Evolutionary conservation across 1,140 invertebrate genomes (phyloP).

Genomic region (Oreohelix idahoensis): DNA sequence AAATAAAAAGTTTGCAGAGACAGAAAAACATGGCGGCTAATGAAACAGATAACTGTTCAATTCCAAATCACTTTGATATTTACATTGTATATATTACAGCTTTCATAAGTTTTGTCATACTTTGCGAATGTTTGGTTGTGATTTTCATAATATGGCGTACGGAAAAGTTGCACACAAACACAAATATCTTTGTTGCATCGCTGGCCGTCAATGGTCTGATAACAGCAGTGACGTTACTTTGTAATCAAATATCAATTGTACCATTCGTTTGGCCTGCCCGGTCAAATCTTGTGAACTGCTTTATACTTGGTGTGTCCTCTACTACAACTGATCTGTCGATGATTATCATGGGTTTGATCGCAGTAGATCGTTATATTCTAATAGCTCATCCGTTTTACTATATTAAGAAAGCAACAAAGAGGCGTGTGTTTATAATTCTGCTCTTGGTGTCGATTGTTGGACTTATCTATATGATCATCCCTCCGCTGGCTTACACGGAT

Average conservation of each 20-base stretch:
- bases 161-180: not conserved
- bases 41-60: too few relatives aligned
- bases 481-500: not conserved
- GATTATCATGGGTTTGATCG: not conserved
- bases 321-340: not conserved
- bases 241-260: not conserved
- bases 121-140: too few relatives aligned
- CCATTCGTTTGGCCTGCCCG: not conserved
- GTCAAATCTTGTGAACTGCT: not conserved
- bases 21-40: too few relatives aligned
- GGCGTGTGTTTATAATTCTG: not conserved
- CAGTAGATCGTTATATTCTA: not conserved
- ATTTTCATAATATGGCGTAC: too few relatives aligned
- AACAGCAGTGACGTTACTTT: not conserved
- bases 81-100: too few relatives aligned
- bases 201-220: not conserved
- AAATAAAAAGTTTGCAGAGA: too few relatives aligned
- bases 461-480: not conserved
- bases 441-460: not conserved
- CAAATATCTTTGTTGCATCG: not conserved
- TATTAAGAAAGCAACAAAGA: not conserved
- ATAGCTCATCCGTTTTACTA: not conserved
- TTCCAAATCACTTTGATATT: too few relatives aligned
- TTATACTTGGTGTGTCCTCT: not conserved
- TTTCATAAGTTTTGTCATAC: too few relatives aligned